These are phyloP conservation scores for Clamator glandarius DNA, from an alignment of 2,797 vertebrate species.

Conservation along the genomic window DNA sequence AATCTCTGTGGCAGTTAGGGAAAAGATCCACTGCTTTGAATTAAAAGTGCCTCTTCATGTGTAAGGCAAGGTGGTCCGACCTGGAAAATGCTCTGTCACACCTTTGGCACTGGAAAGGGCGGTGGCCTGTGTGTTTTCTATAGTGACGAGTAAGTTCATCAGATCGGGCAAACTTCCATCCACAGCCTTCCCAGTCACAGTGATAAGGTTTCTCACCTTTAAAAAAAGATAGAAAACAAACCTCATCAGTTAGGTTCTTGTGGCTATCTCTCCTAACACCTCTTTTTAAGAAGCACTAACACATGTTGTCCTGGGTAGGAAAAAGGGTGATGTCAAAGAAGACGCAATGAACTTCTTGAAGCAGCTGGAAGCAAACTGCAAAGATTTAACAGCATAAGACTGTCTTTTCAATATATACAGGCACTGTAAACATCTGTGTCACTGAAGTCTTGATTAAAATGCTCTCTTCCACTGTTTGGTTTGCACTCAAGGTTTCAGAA, in stretches of 20 bases:
- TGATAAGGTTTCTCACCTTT: conserved; percentile 96
- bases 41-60: conserved; percentile 96
- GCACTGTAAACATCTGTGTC: background rate
- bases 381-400: background rate
- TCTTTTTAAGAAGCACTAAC: background rate
- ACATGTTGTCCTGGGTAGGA: background rate
- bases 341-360: accelerated
- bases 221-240: background rate
- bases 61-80: conserved; percentile 95
- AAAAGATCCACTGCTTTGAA: conserved; percentile 32
- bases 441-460: background rate
- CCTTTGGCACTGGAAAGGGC: conserved; percentile 93
- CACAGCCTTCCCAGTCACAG: conserved; percentile 96
- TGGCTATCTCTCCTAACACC: background rate
- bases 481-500: background rate
- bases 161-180: conserved; percentile 96
- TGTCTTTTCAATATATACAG: background rate
- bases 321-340: background rate
- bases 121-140: conserved; percentile 95
- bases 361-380: background rate
- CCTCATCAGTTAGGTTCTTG: background rate
- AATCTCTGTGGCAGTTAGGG: conserved; percentile 81
- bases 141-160: conserved; percentile 98
- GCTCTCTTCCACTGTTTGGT: background rate
- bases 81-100: conserved; percentile 96